Evolutionary conservation across 2,113 vertebrate genomes (phyloP), one percentile per base, ranked within the genome.

Genomic region (Aspiorhynchus laticeps): DNA sequence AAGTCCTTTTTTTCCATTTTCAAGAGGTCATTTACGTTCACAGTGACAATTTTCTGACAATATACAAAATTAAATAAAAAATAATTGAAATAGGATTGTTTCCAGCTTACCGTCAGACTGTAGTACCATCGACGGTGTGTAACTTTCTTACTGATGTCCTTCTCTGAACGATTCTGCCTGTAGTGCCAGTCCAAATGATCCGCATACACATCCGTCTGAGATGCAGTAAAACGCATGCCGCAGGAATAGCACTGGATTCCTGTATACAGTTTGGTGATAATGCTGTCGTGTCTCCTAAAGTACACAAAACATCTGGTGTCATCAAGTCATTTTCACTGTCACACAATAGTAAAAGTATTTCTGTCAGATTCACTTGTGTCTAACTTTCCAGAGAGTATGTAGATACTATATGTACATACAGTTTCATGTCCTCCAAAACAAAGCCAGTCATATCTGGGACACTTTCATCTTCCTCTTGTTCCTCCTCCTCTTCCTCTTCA

Each of bases 161-260:
- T 99, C 86, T 98, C 98, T 0, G 97, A 97, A 76, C 98, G 94
- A 93, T 99, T 99, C 94, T 98, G 97, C 10, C 98, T 96, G 91
- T 99, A 99, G 94, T 99, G 98, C 98, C 98, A 99, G 85, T 99
- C 98, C 93, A 99, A 95, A 89, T 99, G 98, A 93, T 99, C 98
- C 0, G 98, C 98, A 65, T 99, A 99, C 77, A 99, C 95, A 90
- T 99, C 98, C 1, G 98, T 99, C 92, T 99, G 98, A 15, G 97
- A 96, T 5, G 96, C 92, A 1, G 97, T 99, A 93, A 99, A 99
- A 83, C 98, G 96, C 98, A 99, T 98, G 89, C 97, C 97, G 92
- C 98, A 99, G 0, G 98, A 97, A 41, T 98, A 99, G 93, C 98
- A 99, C 94, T 99, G 98, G 93, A 99, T 99, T 85, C 98, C 98